Base-by-base conservation (phyloP, 2,113 vertebrate genomes). In the Neoarius graeffei region DNA sequence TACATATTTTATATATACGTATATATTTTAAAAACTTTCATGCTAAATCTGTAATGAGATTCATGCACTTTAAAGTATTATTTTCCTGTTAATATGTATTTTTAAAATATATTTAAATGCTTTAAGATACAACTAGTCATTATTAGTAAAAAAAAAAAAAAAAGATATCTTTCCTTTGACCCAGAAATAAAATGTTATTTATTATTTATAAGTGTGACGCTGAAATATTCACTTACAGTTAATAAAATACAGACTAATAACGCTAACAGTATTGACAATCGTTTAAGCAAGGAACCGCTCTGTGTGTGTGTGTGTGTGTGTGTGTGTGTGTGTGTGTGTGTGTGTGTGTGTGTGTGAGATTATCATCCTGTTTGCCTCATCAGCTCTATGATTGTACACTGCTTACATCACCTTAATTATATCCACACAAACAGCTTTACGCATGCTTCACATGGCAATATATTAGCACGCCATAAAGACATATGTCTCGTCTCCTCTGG, bases 401-500 rank as follows among this genome's bases (percentile, higher is more conserved):
- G 85, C 87, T 86, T 79, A 85, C 69, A 59, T 81, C 84, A 85
- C 81, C 80, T 88, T 88, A 90, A 91, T 90, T 88, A 91, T 88
- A 84, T 88, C 79, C 77, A 86, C 17, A 81, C 82, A 82, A 62
- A 89, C 56, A 54, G 83, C 73, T 77, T 76, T 52, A 48, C 5
- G 23, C n/a, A 84, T 25, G 57, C 57, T 52, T 67, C 81, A 73
- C 67, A 87, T 79, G 85, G 83, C 85, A 88, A 71, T 91, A 88
- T 92, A 90, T 92, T 81, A 89, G 48, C 25, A 88, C 83, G 60
- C 86, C 87, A 93, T 92, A 93, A 93, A 90, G 93, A 83, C 88
- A 90, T 89, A 88, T 85, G 90, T 86, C 87, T 82, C 50, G 67
- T 90, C n/a, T 86, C 86, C 89, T 88, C 79, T 88, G 88, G 67